Evolutionary conservation across 2,113 vertebrate genomes (phyloP).

Genomic region (Nettapus auritus): DNA sequence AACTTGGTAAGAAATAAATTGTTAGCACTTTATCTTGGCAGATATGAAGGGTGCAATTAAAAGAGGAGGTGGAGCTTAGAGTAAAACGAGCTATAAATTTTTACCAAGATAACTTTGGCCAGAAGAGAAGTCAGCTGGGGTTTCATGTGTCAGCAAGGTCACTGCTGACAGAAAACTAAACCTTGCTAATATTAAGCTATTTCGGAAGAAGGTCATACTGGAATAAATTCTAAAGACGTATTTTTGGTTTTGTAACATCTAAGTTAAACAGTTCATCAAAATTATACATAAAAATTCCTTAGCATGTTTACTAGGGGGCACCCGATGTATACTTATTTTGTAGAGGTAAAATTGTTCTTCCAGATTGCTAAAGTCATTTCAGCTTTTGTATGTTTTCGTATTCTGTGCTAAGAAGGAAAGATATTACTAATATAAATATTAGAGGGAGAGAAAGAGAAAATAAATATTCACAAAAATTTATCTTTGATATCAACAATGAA

Average conservation of each 20-base stretch:
- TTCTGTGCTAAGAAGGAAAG: not conserved
- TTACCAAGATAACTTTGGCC: not conserved
- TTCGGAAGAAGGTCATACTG: not conserved
- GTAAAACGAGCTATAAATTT: not conserved
- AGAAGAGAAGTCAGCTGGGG: not conserved
- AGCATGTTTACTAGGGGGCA: not conserved
- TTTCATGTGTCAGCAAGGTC: not conserved
- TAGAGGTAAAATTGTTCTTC: not conserved
- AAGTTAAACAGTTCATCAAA: not conserved
- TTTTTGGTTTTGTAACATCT: not conserved
- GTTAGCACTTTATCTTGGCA: not conserved
- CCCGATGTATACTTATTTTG: not conserved
- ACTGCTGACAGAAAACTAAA: not conserved
- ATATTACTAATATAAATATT: not conserved
- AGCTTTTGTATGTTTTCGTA: not conserved
- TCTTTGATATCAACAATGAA: not conserved
- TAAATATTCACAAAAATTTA: not conserved
- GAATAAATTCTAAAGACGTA: not conserved
- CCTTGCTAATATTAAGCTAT: not conserved
- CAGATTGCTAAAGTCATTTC: not conserved
- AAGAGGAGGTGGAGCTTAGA: not conserved
- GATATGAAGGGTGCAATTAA: not conserved
- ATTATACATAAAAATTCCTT: not conserved
- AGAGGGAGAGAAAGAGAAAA: not conserved
- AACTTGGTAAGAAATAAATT: not conserved